Percentiles rank a stretch among this genome's conserved stretches.
Conservation (phyloP, 1,140 invertebrate species). For the Drosophila malerkotliana region DNA sequence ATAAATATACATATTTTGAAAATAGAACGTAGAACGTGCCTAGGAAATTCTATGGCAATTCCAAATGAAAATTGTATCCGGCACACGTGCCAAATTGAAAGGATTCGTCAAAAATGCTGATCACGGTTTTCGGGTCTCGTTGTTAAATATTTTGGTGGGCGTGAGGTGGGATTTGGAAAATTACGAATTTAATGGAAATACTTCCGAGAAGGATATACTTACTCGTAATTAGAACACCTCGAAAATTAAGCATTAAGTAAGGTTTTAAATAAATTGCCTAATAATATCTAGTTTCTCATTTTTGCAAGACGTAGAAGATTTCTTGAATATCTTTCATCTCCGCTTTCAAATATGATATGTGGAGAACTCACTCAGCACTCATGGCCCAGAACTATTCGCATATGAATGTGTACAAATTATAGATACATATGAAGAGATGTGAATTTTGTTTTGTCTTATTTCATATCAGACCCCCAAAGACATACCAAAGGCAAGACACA, state of each 20-base stretch:
- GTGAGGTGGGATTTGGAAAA: slow-evolving; percentile 38
- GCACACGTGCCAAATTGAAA: slow-evolving; percentile 75
- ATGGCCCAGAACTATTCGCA: slow-evolving; percentile 37
- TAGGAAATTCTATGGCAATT: slow-evolving; percentile 46
- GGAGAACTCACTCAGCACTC: slow-evolving; percentile 46
- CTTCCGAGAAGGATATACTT: background rate
- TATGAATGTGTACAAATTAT: slow-evolving; percentile 41
- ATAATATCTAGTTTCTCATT: background rate
- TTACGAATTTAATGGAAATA: slow-evolving; percentile 32
- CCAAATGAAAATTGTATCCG: slow-evolving; percentile 72
- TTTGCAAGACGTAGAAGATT: background rate
- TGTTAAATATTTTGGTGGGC: slow-evolving; percentile 30
- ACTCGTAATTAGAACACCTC: background rate
- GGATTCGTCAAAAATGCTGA: slow-evolving; percentile 37
- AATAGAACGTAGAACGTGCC: slow-evolving; percentile 43
- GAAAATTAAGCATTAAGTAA: background rate
- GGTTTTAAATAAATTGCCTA: background rate
- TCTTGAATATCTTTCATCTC: background rate
- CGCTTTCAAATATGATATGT: slow-evolving; percentile 20
- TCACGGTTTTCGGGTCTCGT: slow-evolving; percentile 11
- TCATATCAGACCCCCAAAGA: slow-evolving; percentile 22
- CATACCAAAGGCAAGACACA: slow-evolving; percentile 31
- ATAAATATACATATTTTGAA: slow-evolving; percentile 12
- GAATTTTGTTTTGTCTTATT: slow-evolving; percentile 2
- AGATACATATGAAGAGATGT: slow-evolving; percentile 41